Evolutionary conservation across 2,888 invertebrate genomes (phyloP), one percentile per base, ranked within the genome.

Genomic region (Zygothrica quintamaculata): DNA sequence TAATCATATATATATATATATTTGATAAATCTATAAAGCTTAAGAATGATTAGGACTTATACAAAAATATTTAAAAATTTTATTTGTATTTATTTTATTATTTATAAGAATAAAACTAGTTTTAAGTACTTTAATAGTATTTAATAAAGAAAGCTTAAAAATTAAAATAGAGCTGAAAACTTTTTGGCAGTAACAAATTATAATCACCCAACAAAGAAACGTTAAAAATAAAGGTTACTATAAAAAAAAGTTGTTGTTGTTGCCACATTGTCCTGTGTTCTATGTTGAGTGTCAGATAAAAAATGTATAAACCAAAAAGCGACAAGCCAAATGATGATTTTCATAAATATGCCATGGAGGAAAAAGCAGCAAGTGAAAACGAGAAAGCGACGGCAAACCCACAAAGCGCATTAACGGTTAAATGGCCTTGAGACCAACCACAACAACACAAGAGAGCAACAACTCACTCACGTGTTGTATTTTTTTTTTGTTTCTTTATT

Each of bases 331-430:
- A 51, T 62, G 61, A 82, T 85, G 61, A 82, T 85, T 78, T 82
- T 69, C 73, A 77, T 72, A 81, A 77, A 80, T 78, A 66, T 73
- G 60, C 74, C 77, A 59, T 57, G 46, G 43, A 50, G 51, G 62
- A 59, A 22, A n/a, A 33, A 43, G 36, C 26, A n/a, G n/a, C 13
- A 15, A 16, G 39, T 16, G 33, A 36, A 51, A 11, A 26, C 39
- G 15, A 42, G n/a, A 9, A 39, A 18, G 40, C 57, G 50, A 51
- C 22, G 40, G 55, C 57, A 79, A 80, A 65, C 62, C n/a, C 74
- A 70, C 74, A 73, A 75, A 85, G 65, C 75, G 80, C 79, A 80
- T 80, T 80, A 82, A 82, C 74, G 74, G 65, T 85, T 79, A 70
- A 82, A 85, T 79, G 80, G 55, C 66, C 75, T 70, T 73, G 73